Percentiles rank a stretch among this genome's conserved stretches.
Conservation (phyloP, 2,888 invertebrate genomes). For the Nesidiocoris tenuis region DNA sequence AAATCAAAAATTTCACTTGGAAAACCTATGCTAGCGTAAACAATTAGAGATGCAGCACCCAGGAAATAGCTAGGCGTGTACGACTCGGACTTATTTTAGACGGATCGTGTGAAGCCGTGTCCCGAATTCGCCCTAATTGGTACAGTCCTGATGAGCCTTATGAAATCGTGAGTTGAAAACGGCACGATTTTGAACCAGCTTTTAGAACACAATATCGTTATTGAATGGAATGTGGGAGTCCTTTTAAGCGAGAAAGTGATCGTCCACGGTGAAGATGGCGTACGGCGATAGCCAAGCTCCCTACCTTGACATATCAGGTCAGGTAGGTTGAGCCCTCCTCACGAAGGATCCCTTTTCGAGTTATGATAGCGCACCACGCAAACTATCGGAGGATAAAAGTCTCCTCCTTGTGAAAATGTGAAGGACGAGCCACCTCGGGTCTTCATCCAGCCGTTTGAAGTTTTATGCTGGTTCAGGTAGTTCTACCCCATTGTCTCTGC, state of each 20-base stretch:
- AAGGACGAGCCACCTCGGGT: constrained; percentile 10
- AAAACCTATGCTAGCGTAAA: no score
- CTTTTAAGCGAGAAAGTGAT: constrained; percentile 12
- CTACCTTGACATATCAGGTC: constrained; percentile 36
- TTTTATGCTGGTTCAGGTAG: neutral
- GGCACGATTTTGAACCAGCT: neutral
- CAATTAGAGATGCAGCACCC: no score
- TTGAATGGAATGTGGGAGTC: neutral
- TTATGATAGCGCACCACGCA: constrained; percentile 13
- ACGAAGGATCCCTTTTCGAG: constrained; percentile 7
- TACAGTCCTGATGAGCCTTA: neutral
- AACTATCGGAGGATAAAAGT: neutral
- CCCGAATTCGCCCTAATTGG: neutral
- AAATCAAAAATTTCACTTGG: no score
- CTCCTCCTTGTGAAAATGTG: constrained; percentile 20
- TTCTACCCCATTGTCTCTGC: constrained; percentile 23
- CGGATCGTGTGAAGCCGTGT: no score
- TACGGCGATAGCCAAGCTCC: neutral
- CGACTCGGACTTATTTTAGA: no score
- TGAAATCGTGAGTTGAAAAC: neutral
- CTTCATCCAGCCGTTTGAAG: constrained; percentile 1
- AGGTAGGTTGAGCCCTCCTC: neutral
- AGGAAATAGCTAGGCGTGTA: no score
- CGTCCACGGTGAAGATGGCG: constrained; percentile 6
- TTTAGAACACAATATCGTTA: neutral